A percentile compares a stretch with the other conserved stretches of the same genome.
Evolutionary conservation across 2,797 vertebrate species (phyloP).

Genomic region (Tadarida brasiliensis): DNA sequence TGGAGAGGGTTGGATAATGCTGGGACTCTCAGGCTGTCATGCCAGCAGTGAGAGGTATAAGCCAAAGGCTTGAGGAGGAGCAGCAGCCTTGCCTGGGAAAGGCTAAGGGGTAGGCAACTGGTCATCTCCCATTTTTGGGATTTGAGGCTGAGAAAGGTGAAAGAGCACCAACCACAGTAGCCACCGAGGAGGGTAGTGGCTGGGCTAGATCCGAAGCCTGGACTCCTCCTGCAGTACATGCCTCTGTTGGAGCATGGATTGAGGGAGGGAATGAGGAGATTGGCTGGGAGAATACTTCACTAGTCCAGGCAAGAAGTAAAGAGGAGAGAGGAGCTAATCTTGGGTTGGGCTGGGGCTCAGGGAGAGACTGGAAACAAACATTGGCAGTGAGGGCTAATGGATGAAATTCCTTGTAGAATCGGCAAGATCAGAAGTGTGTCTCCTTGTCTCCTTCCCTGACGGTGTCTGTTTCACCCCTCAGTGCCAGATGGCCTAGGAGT

Average conservation of each 20-base stretch:
- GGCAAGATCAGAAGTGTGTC: background rate
- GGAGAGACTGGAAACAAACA: background rate
- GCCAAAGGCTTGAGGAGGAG: background rate
- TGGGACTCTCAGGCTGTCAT: background rate
- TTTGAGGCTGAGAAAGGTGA: background rate
- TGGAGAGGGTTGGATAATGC: background rate
- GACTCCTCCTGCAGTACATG: background rate
- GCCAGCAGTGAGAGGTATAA: background rate
- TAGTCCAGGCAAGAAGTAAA: background rate
- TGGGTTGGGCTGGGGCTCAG: background rate
- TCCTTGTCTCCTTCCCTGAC: background rate
- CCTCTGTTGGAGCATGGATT: background rate
- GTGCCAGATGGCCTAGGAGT: background rate
- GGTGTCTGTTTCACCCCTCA: background rate
- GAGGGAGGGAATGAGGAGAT: background rate
- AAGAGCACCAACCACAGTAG: background rate
- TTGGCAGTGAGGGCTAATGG: background rate
- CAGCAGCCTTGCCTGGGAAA: background rate
- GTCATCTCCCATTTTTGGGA: background rate
- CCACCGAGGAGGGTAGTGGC: background rate
- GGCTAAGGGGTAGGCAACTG: background rate
- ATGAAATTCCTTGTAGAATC: background rate
- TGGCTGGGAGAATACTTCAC: background rate
- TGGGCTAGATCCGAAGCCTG: background rate
- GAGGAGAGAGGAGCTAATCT: slow-evolving; percentile 31